Base-by-base conservation (phyloP, 2,888 invertebrate species). In the Scaptomyza polygonia region DNA sequence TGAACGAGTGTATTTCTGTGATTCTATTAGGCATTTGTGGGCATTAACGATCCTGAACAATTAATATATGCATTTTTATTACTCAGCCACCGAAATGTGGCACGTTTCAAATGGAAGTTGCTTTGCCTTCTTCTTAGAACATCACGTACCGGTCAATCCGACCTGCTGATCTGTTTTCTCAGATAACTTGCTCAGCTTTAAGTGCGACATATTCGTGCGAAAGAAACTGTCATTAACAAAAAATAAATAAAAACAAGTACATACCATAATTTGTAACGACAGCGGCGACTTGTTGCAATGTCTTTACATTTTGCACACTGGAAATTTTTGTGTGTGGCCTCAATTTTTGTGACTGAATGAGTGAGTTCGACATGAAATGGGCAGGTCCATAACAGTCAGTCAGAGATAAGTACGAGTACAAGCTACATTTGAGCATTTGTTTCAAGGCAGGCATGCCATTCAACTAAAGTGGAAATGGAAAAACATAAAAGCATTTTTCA, bases 401-500 rank as follows among this genome's bases (percentile, higher is more conserved):
- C 62, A 39, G 40, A 48, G 43, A 61, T 61, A 32, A 45, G 44
- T 47, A 44, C 45, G n/a, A n/a, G n/a, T 21, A 11, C 5, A 11
- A 47, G n/a, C 45, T 43, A 44, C 34, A 43, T 16, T 16, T 9
- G 14, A 11, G 29, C 42, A 49, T 34, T 8, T 45, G 32, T 29
- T 21, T 42, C 57, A 54, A 71, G 69, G 45, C 44, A 52, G 71
- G 71, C 66, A 25, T n/a, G 52, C 71, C 84, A 80, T 57, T 64
- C 71, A 81, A 69, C 25, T 40, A 56, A 32, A 42, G 62, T 52
- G 52, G 52, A 68, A 39, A 65, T 12, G 45, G 62, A 62, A 70
- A 79, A 84, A 54, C 49, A 36, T 51, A 74, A 39, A 55, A 62
- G 67, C 67, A 79, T 65, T 85, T 85, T 72, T 68, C 81, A 66